A percentile compares a stretch with the other conserved stretches of the same genome.
Evolutionary conservation across 1,140 invertebrate species (phyloP).

Genomic region (Rhynchophorus ferrugineus): DNA sequence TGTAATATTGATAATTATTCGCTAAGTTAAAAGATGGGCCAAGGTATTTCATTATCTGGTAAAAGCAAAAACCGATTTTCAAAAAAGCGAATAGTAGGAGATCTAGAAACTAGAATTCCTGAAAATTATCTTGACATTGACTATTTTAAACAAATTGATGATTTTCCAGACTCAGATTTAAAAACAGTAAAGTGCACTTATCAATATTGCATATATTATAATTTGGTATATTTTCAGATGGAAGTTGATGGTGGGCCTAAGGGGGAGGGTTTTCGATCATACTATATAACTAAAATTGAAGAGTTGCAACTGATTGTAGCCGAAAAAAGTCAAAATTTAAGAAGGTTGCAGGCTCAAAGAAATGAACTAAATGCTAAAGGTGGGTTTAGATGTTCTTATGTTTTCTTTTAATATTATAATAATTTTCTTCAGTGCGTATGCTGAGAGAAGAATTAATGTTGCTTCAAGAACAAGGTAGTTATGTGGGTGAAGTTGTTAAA

Average conservation of each 20-base stretch:
- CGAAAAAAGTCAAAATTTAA: conserved; percentile 95
- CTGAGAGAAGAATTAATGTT: conserved; percentile 95
- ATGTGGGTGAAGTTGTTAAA: conserved; percentile 99
- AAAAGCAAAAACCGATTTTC: conserved; percentile 11
- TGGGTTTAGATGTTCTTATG: too few species aligned
- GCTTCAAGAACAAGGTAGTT: conserved; percentile 98
- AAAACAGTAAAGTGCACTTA: conserved; percentile 5
- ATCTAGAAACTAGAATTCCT: neutral
- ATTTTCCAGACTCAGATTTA: neutral
- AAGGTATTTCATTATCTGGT: conserved; percentile 21
- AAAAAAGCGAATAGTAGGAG: conserved; percentile 2
- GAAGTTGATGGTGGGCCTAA: conserved; percentile 70
- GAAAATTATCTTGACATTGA: conserved; percentile 4
- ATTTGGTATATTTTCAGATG: conserved; percentile 56
- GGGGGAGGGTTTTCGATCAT: conserved; percentile 85
- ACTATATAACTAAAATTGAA: conserved; percentile 96
- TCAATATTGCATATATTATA: neutral
- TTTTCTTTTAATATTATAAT: too few species aligned
- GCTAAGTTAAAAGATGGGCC: conserved; percentile 22
- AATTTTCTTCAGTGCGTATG: conserved; percentile 81
- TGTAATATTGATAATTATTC: too few species aligned
- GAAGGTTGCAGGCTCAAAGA: conserved; percentile 94
- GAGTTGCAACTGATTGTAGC: conserved; percentile 91
- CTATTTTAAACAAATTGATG: conserved; percentile 11
- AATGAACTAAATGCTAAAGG: conserved; percentile 99